Base-by-base conservation (phyloP, 2,888 invertebrate genomes). In the Drosophila hamatofila region DNA sequence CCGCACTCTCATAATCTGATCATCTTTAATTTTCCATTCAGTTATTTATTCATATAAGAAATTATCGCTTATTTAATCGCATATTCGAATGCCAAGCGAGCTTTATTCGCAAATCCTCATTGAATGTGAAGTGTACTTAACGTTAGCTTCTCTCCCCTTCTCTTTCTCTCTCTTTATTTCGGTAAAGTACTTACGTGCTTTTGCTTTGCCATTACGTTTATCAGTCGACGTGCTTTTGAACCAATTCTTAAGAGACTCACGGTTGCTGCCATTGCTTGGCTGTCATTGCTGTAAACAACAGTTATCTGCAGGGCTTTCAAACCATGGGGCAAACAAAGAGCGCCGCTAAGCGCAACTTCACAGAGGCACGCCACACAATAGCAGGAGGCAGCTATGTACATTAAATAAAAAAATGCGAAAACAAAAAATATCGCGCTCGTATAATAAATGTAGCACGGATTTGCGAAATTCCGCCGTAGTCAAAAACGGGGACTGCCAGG, bases 21-120 rank as follows among this genome's bases (percentile, higher is more conserved):
- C 54, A 48, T 41, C 44, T 62, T 57, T 35, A 48, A 72, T 62
- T 49, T 64, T 64, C 39, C 66, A 61, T 62, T 56, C 42, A 9
- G 25, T 71, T 79, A 79, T 80, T 91, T 91, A 91, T 90, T 91
- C 74, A 91, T 82, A 86, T 76, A 75, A 79, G 81, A 85, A 88
- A 91, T 91, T 88, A 90, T 91, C 91, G 72, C 76, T 80, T 82
- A 83, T 89, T 89, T 85, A 89, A 90, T 89, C 89, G 64, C 65
- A 68, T 75, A 73, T 72, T 55, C 59, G 48, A 44, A 61, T 60
- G 57, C 48, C 46, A 21, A 30, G 46, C 37, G 56, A 44, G 42
- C 42, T 42, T 56, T 65, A 62, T 51, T n/a, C 48, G 55, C 35
- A 58, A 82, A 75, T 78, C 49, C 70, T 65, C 46, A 72, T 80